These are phyloP conservation scores for Aurelia sp. DNA, from an alignment of 30 jellyfish, hydroid and myxozoan species.

Conservation along the genomic window DNA sequence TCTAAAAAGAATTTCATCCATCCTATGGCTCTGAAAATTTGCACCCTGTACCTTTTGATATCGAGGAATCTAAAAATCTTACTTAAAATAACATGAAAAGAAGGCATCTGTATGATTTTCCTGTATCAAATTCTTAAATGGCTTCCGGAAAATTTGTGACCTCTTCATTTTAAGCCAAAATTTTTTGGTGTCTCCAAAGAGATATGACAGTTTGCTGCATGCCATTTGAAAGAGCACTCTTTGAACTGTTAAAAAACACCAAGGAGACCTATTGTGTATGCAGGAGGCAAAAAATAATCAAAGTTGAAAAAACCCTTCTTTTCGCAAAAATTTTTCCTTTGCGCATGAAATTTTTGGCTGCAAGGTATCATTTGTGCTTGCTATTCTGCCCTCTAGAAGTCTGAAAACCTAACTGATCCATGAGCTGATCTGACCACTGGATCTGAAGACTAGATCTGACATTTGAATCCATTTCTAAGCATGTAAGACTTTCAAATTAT, in stretches of 20 bases:
- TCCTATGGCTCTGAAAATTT: not conserved
- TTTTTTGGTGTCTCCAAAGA: not conserved
- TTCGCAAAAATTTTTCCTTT: too few species aligned
- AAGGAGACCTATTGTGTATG: not conserved
- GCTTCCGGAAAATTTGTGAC: not conserved
- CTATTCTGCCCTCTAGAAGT: too few species aligned
- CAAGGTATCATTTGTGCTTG: too few species aligned
- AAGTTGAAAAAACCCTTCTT: too few species aligned
- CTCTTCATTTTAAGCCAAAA: not conserved
- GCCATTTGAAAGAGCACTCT: not conserved
- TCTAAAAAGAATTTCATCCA: not conserved
- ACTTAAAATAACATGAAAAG: not conserved
- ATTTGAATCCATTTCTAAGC: too few species aligned
- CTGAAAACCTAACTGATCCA: too few species aligned
- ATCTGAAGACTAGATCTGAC: too few species aligned
- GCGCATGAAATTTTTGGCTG: too few species aligned
- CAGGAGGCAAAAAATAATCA: not conserved
- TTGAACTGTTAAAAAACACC: not conserved
- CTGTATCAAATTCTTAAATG: not conserved
- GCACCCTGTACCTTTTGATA: not conserved
- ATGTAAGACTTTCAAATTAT: too few species aligned
- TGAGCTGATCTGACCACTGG: too few species aligned
- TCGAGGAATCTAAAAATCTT: not conserved
- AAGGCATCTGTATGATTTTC: not conserved
- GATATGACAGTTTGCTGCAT: not conserved